Evolutionary conservation across 2,888 invertebrate species (phyloP).

Genomic region (Cyclophora albipunctata): DNA sequence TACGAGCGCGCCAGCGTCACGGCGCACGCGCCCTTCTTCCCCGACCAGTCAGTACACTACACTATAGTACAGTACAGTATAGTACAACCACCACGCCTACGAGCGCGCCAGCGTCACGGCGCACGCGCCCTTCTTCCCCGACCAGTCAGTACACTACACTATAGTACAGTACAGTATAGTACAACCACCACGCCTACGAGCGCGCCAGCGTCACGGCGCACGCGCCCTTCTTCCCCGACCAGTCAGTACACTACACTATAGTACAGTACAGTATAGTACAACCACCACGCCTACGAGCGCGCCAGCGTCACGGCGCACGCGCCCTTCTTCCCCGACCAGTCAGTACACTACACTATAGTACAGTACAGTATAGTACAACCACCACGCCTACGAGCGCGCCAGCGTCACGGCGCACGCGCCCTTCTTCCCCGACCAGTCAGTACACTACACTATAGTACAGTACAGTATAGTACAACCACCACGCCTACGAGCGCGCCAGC

Average conservation of each 20-base stretch:
- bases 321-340: conserved; percentile 88
- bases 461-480: conserved; percentile 33
- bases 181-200: conserved; percentile 84
- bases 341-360: no score
- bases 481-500: conserved; percentile 92
- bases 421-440: conserved; percentile 88
- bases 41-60: conserved; percentile 77
- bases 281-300: conserved; percentile 86
- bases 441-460: no score
- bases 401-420: conserved; percentile 84
- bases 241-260: conserved; percentile 34
- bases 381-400: conserved; percentile 90
- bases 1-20: conserved; percentile 94
- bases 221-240: conserved; percentile 86
- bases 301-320: conserved; percentile 88
- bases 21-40: conserved; percentile 83
- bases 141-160: conserved; percentile 66
- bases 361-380: conserved; percentile 20
- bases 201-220: conserved; percentile 90
- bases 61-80: no score
- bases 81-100: conserved; percentile 79
- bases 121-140: conserved; percentile 85
- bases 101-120: conserved; percentile 91
- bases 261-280: conserved; percentile 11
- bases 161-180: no score